These are phyloP conservation scores for Drosophila ficusphila DNA, from an alignment of 1,140 invertebrate genomes.

Conservation along the genomic window DNA sequence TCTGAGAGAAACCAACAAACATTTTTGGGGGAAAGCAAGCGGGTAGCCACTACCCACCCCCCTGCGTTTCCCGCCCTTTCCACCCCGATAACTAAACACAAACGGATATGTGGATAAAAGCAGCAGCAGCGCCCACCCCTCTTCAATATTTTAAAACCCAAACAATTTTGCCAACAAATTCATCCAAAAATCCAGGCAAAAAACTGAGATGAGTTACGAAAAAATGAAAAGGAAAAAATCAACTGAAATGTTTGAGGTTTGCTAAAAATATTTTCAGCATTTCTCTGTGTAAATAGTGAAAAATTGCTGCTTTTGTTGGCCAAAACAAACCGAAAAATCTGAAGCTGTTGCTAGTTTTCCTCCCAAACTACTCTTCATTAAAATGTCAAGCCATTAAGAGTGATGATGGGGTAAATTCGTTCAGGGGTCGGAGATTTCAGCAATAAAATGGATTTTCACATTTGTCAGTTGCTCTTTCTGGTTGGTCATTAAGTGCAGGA, in stretches of 20 bases:
- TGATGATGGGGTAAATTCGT: background rate
- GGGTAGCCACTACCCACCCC: background rate
- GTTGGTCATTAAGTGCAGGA: constrained; percentile 51
- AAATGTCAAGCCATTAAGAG: constrained; percentile 70
- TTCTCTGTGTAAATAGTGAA: constrained; percentile 53
- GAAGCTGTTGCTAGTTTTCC: constrained; percentile 31
- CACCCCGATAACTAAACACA: constrained; percentile 44
- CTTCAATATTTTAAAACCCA: constrained; percentile 73
- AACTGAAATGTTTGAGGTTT: constrained; percentile 78
- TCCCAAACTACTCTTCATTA: constrained; percentile 59
- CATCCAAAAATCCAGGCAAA: constrained; percentile 42
- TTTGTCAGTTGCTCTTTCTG: constrained; percentile 35
- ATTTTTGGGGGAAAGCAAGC: constrained; percentile 5
- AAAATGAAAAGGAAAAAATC: constrained; percentile 36
- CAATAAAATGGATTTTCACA: constrained; percentile 51
- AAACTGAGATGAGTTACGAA: constrained; percentile 24
- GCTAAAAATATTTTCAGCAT: constrained; percentile 74
- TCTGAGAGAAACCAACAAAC: constrained; percentile 33
- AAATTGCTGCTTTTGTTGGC: constrained; percentile 23
- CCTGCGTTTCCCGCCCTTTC: no score
- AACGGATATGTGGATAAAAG: constrained; percentile 17
- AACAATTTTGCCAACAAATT: constrained; percentile 74
- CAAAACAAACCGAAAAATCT: constrained; percentile 53
- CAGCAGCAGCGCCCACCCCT: background rate
- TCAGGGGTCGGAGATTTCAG: background rate